These are phyloP conservation scores for Epinephelus fuscoguttatus DNA, from an alignment of 2,113 vertebrate genomes.

Conservation along the genomic window DNA sequence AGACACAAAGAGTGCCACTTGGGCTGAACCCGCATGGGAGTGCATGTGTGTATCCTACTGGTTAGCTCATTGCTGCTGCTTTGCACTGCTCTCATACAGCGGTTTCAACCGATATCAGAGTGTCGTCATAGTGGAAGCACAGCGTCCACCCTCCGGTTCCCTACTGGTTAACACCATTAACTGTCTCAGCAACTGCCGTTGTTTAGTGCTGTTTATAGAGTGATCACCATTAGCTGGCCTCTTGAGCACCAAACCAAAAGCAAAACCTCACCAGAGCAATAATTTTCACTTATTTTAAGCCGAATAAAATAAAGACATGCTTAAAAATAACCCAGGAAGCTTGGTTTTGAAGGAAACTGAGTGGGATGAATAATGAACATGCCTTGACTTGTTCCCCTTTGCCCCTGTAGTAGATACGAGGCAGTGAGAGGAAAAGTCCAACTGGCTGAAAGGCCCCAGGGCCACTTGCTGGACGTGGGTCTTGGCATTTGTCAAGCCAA, in stretches of 20 bases:
- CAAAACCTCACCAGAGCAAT: background rate
- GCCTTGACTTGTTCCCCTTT: slow-evolving; percentile 27
- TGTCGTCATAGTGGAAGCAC: too few species aligned
- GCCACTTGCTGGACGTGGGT: slow-evolving; percentile 52
- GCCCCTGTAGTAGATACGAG: slow-evolving; percentile 26
- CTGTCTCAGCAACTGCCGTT: too few species aligned
- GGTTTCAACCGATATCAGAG: too few species aligned
- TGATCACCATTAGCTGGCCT: too few species aligned
- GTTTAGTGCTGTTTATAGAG: too few species aligned
- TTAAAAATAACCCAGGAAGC: background rate
- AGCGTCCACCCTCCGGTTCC: too few species aligned
- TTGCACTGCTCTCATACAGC: too few species aligned
- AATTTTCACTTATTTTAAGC: background rate
- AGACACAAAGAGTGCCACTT: too few species aligned
- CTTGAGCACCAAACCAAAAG: background rate
- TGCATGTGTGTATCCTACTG: too few species aligned
- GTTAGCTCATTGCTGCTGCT: too few species aligned
- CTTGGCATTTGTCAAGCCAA: slow-evolving; percentile 69
- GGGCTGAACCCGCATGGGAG: too few species aligned
- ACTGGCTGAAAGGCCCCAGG: slow-evolving; percentile 56
- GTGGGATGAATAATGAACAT: slow-evolving; percentile 3
- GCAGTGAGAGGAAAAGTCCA: slow-evolving; percentile 34
- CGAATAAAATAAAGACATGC: background rate
- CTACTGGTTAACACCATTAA: too few species aligned
- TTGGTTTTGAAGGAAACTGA: slow-evolving; percentile 3